Base-by-base conservation (phyloP, 1,140 invertebrate genomes). In the Caenorhabditis inopinata region DNA sequence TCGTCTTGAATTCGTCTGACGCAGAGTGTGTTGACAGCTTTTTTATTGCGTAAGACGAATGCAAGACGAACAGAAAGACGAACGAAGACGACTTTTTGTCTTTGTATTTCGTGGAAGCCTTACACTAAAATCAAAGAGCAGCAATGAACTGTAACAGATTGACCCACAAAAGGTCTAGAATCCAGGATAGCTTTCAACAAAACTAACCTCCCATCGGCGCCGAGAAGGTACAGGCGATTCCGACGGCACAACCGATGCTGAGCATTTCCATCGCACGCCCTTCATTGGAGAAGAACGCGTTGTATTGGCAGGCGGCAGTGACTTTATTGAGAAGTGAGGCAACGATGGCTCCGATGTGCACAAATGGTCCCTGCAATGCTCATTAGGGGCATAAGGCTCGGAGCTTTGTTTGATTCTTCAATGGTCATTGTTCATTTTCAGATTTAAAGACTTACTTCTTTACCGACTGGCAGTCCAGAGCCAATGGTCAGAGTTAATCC, bases 401-500 rank as follows among this genome's bases (percentile, higher is more conserved):
- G n/a, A n/a, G n/a, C n/a, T n/a, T n/a, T n/a, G n/a, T n/a, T n/a
- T n/a, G n/a, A n/a, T n/a, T n/a, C n/a, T n/a, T n/a, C n/a, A n/a
- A n/a, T n/a, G n/a, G n/a, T n/a, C n/a, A 18, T 53, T 25, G n/a
- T 77, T 32, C 32, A 27, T 35, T 46, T 38, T 6, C 21, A 35
- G 21, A 5, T 25, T 32, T n/a, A n/a, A 68, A 29, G 11, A 42
- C 74, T 62, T 45, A 75, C 79, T 92, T 98, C 96, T 92, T 98
- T 98, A 58, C 96, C 96, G 75, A 98, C 91, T 1, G 96, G 96
- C 89, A 99, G 91, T 73, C 96, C 96, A 85, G 94, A 96, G 5
- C 96, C 96, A 46, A 98, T 90, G 0, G 96, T 96, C 27, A 95
- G 94, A 45, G 95, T 97, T 32, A 99, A 91, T 29, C 96, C 95